Conservation (phyloP, 2,888 invertebrate genomes). For the Neria commutata region DNA sequence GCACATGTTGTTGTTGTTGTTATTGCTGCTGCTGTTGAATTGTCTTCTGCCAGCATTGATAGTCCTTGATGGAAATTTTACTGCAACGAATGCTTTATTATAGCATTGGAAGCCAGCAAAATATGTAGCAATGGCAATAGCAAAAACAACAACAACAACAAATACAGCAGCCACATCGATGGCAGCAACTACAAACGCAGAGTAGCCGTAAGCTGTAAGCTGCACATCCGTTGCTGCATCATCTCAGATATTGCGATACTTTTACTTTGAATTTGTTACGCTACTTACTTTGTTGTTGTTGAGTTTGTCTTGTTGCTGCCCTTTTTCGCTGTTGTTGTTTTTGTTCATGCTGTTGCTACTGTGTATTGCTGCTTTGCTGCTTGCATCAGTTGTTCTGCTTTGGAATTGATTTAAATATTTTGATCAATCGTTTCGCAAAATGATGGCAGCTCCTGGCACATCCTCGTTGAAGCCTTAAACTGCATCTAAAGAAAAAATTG, state of each 20-base stretch:
- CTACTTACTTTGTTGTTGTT: neutral
- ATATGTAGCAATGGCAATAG: constrained; percentile 19
- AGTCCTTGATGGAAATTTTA: constrained; percentile 32
- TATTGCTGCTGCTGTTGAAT: neutral
- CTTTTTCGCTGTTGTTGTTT: constrained; percentile 11
- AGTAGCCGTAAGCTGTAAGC: too few species aligned
- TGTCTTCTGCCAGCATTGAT: constrained; percentile 7
- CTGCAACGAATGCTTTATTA: constrained; percentile 23
- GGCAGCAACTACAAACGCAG: too few species aligned
- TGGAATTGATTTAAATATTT: constrained; percentile 33
- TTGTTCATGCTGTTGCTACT: constrained; percentile 5
- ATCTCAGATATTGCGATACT: neutral
- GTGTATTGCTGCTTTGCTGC: neutral
- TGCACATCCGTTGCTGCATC: constrained; percentile 15
- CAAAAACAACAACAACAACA: constrained; percentile 27
- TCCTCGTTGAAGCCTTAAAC: neutral
- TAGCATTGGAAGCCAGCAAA: too few species aligned
- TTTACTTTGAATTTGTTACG: neutral
- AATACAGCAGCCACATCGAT: constrained; percentile 24
- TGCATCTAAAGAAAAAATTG: neutral
- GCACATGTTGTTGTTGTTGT: constrained; percentile 5
- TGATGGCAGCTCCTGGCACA: neutral
- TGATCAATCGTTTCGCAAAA: constrained; percentile 29
- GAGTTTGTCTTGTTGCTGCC: neutral
- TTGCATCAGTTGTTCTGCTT: constrained; percentile 5